Evolutionary conservation across 2,888 invertebrate species (phyloP).

Genomic region (Choristoneura rosaceana): DNA sequence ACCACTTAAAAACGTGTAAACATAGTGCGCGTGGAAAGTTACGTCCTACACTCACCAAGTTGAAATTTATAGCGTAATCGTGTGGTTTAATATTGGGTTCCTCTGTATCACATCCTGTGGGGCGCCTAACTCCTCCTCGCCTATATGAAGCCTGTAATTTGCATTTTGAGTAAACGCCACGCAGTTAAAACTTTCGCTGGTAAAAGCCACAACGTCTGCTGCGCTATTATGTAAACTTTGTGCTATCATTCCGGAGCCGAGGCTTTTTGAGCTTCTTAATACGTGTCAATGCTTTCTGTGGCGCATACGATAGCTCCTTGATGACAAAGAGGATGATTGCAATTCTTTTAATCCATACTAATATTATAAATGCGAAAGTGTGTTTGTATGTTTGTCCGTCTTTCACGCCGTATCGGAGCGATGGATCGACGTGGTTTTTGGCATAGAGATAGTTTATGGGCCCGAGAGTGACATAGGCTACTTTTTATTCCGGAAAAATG

Average conservation of each 20-base stretch:
- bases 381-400: too few species aligned
- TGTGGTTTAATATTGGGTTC: conserved; percentile 81
- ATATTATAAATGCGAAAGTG: too few species aligned
- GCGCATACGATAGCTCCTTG: background rate
- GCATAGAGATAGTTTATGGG: too few species aligned
- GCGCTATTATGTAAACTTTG: conserved; percentile 64
- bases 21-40: conserved; percentile 69
- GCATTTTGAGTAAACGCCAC: conserved; percentile 80
- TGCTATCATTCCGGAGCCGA: conserved; percentile 60
- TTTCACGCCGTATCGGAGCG: too few species aligned
- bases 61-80: conserved; percentile 76
- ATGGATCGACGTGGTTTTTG: too few species aligned
- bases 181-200: conserved; percentile 77
- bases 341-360: background rate
- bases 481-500: too few species aligned
- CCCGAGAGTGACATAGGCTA: too few species aligned
- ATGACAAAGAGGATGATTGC: background rate
- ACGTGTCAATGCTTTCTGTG: conserved; percentile 1
- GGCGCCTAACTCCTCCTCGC: conserved; percentile 65
- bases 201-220: conserved; percentile 69
- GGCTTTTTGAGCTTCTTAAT: conserved; percentile 15
- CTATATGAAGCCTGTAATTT: conserved; percentile 78
- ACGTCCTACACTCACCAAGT: conserved; percentile 65
- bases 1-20: conserved; percentile 69
- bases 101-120: conserved; percentile 76